Evolutionary conservation across 53 echinoderm and acorn worm genomes (phyloP).

Genomic region (Echinarachnius parma): DNA sequence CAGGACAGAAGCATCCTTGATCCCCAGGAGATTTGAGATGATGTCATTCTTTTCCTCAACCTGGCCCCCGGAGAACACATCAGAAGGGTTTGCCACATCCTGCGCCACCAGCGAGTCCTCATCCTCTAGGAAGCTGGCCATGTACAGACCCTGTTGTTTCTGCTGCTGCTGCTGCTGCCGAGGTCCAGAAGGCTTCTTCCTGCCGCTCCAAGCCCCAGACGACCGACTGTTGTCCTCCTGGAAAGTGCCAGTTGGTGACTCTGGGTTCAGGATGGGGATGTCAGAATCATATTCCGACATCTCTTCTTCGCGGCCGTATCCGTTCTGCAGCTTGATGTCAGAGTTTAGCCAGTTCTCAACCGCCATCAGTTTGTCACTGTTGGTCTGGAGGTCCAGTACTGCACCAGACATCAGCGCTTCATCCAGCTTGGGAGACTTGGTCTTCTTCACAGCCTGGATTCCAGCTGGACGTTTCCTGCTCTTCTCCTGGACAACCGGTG

Average conservation of each 20-base stretch:
- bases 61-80: conserved; percentile 53
- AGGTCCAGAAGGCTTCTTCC: no score
- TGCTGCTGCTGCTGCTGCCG: conserved; percentile 14
- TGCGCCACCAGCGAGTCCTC: conserved; percentile 43
- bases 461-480: conserved; percentile 10
- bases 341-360: conserved; percentile 50
- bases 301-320: conserved; percentile 30
- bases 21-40: conserved; percentile 88
- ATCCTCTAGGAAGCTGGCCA: conserved; percentile 47
- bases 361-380: conserved; percentile 37
- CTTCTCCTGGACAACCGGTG: conserved; percentile 2
- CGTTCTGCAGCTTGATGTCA: conserved; percentile 31
- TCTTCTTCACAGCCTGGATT: conserved; percentile 15
- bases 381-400: conserved; percentile 32
- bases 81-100: conserved; percentile 37
- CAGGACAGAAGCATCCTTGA: conserved; percentile 87
- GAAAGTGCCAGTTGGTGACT: conserved; percentile 31
- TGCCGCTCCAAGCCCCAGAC: neutral
- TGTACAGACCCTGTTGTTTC: conserved; percentile 40
- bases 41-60: conserved; percentile 70
- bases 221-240: neutral
- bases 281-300: conserved; percentile 18
- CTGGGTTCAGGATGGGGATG: conserved; percentile 45
- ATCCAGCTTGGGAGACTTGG: conserved; percentile 37
- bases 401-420: conserved; percentile 33